Evolutionary conservation across 2,888 invertebrate genomes (phyloP), one percentile per base, ranked within the genome.

Genomic region (Amphimallon solstitiale): DNA sequence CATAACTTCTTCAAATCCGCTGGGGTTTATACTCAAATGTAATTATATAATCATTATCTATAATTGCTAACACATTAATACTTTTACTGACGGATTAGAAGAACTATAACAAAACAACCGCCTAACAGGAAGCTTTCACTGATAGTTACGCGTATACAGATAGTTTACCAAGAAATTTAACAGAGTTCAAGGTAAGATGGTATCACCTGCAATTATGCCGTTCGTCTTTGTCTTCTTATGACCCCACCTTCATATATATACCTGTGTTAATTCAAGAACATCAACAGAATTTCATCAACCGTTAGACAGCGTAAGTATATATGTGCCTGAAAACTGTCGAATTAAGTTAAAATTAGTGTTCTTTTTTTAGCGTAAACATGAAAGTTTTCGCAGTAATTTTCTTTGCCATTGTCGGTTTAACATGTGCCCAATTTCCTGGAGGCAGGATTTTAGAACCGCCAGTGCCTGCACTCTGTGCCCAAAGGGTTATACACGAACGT

Each of bases 371-470:
- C 40, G 21, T 17, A 48, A 67, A 40, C 34, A 77, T 76, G 77
- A 72, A 73, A 49, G 63, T 56, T 45, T 67, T 78, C 51, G 46
- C 79, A 51, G 65, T 83, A 49, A 51, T 84, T 29, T 77, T 81
- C 49, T 75, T 77, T 70, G 80, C 80, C 56, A 76, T 86, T 66
- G 75, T 85, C 66, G 84, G 84, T 66, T 74, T 85, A 71, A 82
- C 84, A 61, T 80, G 83, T 68, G 91, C 89, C 61, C 92, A 93
- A 81, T 92, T 92, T 81, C 89, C 89, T 61, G 90, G 90, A 77
- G 92, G 92, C 29, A 87, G 93, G 72, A 89, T 91, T 77, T 82
- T 94, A 75, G 93, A 93, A 80, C 89, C 92, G 9, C 94, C 94
- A 2, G 87, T 91, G 67, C 92, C 93, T 12, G 84, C 87, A 17